Conservation (phyloP, 2,113 vertebrate species). For the Cynopterus brachyotis region DNA sequence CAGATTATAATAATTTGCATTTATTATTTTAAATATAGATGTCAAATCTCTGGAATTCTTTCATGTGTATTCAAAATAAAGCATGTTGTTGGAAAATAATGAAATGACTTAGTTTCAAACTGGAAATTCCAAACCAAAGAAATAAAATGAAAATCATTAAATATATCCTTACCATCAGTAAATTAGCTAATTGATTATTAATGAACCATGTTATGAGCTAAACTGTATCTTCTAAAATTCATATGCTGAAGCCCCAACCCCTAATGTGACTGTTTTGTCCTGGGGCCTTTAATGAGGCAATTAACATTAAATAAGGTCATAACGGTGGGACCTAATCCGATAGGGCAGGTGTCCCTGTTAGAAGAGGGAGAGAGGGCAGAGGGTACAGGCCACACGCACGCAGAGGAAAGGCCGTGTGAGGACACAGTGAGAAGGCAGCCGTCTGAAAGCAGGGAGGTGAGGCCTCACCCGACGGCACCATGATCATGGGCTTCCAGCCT, state of each 20-base stretch:
- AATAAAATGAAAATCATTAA: constrained; percentile 8
- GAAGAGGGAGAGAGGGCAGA: not conserved
- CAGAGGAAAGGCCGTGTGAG: not conserved
- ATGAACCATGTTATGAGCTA: not conserved
- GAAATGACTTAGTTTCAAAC: not conserved
- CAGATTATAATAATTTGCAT: not conserved
- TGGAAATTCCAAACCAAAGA: not conserved
- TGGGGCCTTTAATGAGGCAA: not conserved
- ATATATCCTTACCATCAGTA: not conserved
- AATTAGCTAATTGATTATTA: not conserved
- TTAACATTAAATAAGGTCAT: not conserved
- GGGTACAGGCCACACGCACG: not conserved
- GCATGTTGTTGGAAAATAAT: not conserved
- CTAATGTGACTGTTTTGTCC: not conserved
- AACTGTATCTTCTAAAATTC: not conserved
- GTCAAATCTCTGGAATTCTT: constrained; percentile 19
- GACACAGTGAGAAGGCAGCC: not conserved
- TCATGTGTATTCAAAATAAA: not conserved
- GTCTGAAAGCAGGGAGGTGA: not conserved
- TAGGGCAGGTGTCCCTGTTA: not conserved
- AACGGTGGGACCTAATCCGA: not conserved
- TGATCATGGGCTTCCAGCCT: not conserved
- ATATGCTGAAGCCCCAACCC: not conserved
- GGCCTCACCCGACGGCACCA: not conserved
- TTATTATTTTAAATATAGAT: constrained; percentile 49